phyloP scores from a whole-genome alignment of 2,888 invertebrate species.

The Slavum lentiscoides region DNA sequence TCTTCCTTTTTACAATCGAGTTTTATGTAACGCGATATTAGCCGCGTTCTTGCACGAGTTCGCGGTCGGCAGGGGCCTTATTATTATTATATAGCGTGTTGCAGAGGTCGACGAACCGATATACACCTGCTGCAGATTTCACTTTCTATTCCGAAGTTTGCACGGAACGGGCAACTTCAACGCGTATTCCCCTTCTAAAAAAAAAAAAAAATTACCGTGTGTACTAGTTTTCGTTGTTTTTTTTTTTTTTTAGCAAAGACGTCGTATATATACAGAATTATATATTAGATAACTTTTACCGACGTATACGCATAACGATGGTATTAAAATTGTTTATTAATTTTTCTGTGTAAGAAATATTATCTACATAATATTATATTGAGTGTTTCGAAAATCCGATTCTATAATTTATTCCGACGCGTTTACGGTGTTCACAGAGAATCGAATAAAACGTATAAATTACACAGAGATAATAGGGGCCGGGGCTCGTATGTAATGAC shows the following conservation, averaged over 20 bases:
- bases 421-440: not conserved
- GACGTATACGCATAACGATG: not conserved
- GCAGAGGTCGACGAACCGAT: slow-evolving; percentile 44
- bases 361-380: not conserved
- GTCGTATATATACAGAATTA: not conserved
- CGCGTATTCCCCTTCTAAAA: slow-evolving; percentile 22
- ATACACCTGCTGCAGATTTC: slow-evolving; percentile 53
- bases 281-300: slow-evolving; percentile 2
- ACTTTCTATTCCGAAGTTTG: slow-evolving; percentile 53
- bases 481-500: too few relatives aligned
- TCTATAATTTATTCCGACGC: not conserved
- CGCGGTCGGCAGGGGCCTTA: slow-evolving; percentile 50
- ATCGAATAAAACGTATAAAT: not conserved
- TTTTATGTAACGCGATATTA: slow-evolving; percentile 51
- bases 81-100: not conserved
- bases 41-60: slow-evolving; percentile 43
- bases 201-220: not conserved
- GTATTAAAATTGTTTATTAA: not conserved
- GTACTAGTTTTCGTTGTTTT: slow-evolving; percentile 2
- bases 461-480: too few relatives aligned
- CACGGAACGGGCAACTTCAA: slow-evolving; percentile 24
- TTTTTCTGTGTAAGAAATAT: not conserved
- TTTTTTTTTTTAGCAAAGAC: not conserved
- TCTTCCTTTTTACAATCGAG: slow-evolving; percentile 50
- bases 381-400: not conserved